phyloP scores from a whole-genome alignment of 53 echinoderm and acorn worm genomes.

The Hippasteria phrygiana region DNA sequence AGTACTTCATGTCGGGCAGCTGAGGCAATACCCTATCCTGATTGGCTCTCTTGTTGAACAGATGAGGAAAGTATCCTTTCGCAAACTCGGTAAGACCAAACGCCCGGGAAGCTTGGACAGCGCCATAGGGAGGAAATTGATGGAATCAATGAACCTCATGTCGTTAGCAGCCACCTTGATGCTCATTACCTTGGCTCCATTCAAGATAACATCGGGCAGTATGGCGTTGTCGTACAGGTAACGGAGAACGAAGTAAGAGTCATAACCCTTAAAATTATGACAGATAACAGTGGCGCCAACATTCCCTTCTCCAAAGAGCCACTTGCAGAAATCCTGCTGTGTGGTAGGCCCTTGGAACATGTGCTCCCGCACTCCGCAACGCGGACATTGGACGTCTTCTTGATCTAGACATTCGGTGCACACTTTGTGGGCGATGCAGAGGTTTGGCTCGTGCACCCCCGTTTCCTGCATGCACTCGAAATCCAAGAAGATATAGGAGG shows the following conservation, averaged over 20 bases:
- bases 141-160: constrained; percentile 41
- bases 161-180: constrained; percentile 3
- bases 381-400: neutral
- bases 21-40: neutral
- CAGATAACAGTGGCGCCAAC: constrained; percentile 7
- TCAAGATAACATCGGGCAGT: constrained; percentile 1
- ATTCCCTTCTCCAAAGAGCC: constrained; percentile 16
- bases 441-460: constrained; percentile 37
- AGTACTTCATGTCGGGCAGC: constrained; percentile 32
- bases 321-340: constrained; percentile 35
- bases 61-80: constrained; percentile 64
- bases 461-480: constrained; percentile 43
- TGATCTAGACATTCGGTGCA: neutral
- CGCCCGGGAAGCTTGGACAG: constrained; percentile 34
- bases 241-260: too few relatives aligned
- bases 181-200: constrained; percentile 30
- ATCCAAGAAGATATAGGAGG: constrained; percentile 39
- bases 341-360: constrained; percentile 25
- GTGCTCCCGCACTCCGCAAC: neutral
- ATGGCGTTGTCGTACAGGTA: constrained; percentile 57
- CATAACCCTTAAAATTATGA: constrained; percentile 9
- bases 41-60: constrained; percentile 56
- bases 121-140: too few relatives aligned
- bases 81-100: constrained; percentile 49
- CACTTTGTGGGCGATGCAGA: constrained; percentile 23